A percentile compares a stretch with the other conserved stretches of the same genome.
Evolutionary conservation across 2,113 vertebrate genomes (phyloP).

Genomic region (Chauna torquata): DNA sequence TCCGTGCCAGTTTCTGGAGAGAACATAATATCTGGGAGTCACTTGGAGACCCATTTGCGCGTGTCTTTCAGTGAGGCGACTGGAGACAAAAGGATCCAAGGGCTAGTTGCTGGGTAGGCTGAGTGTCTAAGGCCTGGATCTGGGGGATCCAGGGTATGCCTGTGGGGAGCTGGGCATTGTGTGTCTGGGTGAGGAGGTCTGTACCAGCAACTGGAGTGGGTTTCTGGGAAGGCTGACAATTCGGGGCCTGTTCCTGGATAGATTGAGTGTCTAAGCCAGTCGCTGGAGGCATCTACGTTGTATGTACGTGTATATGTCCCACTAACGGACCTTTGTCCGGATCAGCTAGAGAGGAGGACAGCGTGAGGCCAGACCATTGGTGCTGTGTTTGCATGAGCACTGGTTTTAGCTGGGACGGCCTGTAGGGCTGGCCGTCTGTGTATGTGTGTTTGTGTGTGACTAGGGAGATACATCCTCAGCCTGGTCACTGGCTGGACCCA

Average conservation of each 20-base stretch:
- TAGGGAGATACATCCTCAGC: neutral
- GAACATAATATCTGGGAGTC: neutral
- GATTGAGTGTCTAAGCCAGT: neutral
- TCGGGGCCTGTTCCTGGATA: neutral
- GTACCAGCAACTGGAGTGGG: neutral
- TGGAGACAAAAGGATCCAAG: neutral
- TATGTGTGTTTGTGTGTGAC: neutral
- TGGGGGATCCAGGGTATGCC: neutral
- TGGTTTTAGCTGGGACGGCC: neutral
- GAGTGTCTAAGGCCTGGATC: neutral
- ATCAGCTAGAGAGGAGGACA: neutral
- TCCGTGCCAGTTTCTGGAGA: neutral
- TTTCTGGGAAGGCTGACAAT: neutral
- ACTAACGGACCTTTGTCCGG: neutral
- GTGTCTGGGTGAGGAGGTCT: neutral
- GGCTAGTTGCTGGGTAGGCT: neutral
- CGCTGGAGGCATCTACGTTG: neutral
- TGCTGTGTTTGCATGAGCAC: neutral
- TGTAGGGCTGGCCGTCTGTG: neutral
- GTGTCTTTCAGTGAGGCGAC: neutral
- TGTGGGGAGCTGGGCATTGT: neutral
- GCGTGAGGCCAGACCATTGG: neutral
- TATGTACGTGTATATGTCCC: neutral
- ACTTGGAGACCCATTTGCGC: neutral
- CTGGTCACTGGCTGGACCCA: neutral